Evolutionary conservation across 2,888 invertebrate species (phyloP), one percentile per base, ranked within the genome.

Genomic region (Temnothorax unifasciatus): DNA sequence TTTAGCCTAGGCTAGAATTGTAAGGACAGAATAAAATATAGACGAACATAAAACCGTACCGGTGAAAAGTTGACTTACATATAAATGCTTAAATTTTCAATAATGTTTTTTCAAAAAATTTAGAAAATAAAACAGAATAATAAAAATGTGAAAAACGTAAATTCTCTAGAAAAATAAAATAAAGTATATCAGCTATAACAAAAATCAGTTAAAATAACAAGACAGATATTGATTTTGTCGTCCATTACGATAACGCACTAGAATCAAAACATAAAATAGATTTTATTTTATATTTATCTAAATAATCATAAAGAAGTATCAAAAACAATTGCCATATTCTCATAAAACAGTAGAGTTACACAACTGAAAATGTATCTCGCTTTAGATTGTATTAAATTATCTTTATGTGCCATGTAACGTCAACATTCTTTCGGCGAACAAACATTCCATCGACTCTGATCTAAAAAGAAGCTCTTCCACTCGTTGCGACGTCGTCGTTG

Each of bases 401-500:
- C 29, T 68, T 25, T 52, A 54, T 61, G n/a, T 13, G 25, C 5
- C 13, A 29, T 9, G 29, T 57, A 77, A 44, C 25, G n/a, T 69
- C 54, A 77, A 77, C 54, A 77, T 69, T 57, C 54, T 68, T 57
- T 5, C 21, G 21, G 15, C 44, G 25, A 77, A 13, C 54, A 77
- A 68, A 47, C 73, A 79, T 52, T 71, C 25, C 15, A 34, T 81
- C 29, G 47, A 29, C 29, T 79, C 21, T 52, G 47, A 57, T 79
- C 34, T 59, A 59, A 34, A 79, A 44, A 77, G 52, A 77, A 81
- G 59, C 29, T 73, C 59, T 73, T 47, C 57, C 18, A 25, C 47
- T 73, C 52, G n/a, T 71, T 44, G 66, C 38, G n/a, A 52, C 52
- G 44, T 59, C 9, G 66, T 63, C 63, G 77, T 82, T 57, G 74